Conservation (phyloP, 1,140 invertebrate genomes). For the Rhagoletis zephyria region DNA sequence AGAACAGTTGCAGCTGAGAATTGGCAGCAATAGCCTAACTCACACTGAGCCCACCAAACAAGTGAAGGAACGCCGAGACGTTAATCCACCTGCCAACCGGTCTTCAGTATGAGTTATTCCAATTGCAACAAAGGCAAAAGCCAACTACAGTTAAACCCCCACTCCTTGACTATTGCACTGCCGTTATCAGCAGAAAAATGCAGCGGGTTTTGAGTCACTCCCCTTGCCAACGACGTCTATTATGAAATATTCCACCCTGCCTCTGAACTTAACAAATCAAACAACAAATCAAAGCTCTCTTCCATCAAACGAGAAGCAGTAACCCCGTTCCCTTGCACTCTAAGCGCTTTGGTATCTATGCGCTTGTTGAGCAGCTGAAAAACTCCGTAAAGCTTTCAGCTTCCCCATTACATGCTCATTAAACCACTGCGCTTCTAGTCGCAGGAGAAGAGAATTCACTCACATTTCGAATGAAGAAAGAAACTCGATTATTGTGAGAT, state of each 20-base stretch:
- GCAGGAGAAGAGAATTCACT: not conserved
- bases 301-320: not conserved
- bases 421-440: too few relatives aligned
- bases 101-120: not conserved
- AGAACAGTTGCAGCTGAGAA: not conserved
- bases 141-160: too few relatives aligned
- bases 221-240: not conserved
- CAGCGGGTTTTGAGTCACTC: conserved; percentile 39
- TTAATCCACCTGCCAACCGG: not conserved
- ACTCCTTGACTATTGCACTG: too few relatives aligned
- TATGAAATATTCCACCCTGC: not conserved
- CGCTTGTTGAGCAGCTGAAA: not conserved
- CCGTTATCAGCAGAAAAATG: conserved; percentile 19
- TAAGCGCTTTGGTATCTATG: not conserved
- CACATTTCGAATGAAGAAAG: not conserved
- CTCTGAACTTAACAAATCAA: not conserved
- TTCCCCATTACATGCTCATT: not conserved
- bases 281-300: conserved; percentile 2
- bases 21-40: not conserved
- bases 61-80: not conserved
- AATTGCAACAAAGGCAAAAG: too few relatives aligned
- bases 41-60: not conserved
- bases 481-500: not conserved
- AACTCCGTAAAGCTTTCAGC: not conserved
- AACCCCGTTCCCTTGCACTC: not conserved